Conservation (phyloP, 92 coral and sea anemone genomes). For the Siderastrea siderea region DNA sequence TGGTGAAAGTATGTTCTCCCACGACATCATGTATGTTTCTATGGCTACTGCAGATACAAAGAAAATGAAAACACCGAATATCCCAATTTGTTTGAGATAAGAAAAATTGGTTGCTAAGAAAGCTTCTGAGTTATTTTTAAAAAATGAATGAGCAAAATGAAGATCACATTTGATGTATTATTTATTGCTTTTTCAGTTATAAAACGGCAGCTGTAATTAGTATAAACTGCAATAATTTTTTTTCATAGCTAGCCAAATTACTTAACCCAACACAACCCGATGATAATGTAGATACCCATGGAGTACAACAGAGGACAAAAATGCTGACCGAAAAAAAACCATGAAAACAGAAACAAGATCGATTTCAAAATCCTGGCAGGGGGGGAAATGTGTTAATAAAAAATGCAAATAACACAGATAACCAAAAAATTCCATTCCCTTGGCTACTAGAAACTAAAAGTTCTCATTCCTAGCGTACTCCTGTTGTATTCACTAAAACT, state of each 20-base stretch:
- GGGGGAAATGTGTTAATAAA: background rate
- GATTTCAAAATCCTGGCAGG: background rate
- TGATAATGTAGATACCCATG: background rate
- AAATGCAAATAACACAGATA: background rate
- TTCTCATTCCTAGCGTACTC: too few relatives aligned
- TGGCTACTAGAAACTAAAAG: background rate
- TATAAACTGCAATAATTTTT: background rate
- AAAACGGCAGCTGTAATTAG: background rate
- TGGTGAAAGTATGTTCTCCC: background rate
- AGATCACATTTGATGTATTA: background rate
- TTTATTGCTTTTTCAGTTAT: background rate
- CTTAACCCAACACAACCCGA: background rate
- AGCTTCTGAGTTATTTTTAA: background rate
- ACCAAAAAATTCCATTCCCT: background rate
- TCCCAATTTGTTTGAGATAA: background rate
- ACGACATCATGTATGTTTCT: background rate
- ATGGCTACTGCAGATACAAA: background rate
- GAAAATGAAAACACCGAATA: too few relatives aligned
- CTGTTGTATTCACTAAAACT: background rate
- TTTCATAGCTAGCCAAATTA: background rate
- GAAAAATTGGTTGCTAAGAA: background rate
- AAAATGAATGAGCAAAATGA: background rate
- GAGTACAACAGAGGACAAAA: background rate
- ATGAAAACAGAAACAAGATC: background rate
- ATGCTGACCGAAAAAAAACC: background rate